Evolutionary conservation across 2,888 invertebrate genomes (phyloP).

Genomic region (Acanthosoma haemorrhoidale): DNA sequence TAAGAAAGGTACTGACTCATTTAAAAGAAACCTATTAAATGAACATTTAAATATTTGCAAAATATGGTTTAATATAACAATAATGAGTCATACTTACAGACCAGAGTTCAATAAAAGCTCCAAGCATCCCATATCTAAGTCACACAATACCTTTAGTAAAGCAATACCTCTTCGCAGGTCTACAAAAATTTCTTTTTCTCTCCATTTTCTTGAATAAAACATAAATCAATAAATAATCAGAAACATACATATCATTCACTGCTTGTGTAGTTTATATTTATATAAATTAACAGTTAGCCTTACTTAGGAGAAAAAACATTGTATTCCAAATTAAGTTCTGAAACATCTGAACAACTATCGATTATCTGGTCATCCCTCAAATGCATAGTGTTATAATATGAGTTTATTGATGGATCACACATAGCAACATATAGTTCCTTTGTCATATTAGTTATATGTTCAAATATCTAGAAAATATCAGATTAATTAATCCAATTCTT

Average conservation of each 20-base stretch:
- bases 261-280: no score
- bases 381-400: not conserved
- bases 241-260: no score
- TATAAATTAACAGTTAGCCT: not conserved
- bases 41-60: no score
- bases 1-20: no score
- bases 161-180: slow-evolving; percentile 21
- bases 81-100: not conserved
- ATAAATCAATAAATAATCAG: no score
- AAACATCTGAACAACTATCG: not conserved
- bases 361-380: not conserved
- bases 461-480: not conserved
- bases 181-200: slow-evolving; percentile 16
- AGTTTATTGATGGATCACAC: slow-evolving; percentile 10
- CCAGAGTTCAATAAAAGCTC: not conserved
- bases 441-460: slow-evolving; percentile 13
- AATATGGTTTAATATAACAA: no score
- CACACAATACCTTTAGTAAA: slow-evolving; percentile 11
- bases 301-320: slow-evolving; percentile 10
- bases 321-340: slow-evolving; percentile 7
- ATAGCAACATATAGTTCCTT: slow-evolving; percentile 13
- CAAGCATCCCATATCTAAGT: not conserved
- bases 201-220: slow-evolving; percentile 11
- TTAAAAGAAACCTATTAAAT: no score
- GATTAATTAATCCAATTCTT: no score